These are phyloP conservation scores for Halcyon chelicuti DNA, from an alignment of 2,797 vertebrate genomes.

Conservation along the genomic window DNA sequence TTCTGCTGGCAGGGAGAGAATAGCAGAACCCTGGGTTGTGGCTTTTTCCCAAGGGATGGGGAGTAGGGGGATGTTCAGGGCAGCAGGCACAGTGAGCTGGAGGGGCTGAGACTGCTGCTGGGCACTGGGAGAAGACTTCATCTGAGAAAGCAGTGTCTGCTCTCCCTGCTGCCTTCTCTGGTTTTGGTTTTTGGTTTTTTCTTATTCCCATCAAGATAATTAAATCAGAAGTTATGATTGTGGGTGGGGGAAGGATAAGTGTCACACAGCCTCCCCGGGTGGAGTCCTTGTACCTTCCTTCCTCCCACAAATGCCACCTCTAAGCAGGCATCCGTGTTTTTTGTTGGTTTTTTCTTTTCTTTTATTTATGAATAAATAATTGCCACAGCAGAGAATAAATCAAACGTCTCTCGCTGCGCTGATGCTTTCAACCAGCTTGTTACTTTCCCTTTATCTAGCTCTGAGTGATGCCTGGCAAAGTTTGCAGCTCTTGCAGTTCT, in stretches of 20 bases:
- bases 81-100: background rate
- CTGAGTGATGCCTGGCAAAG: background rate
- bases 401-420: background rate
- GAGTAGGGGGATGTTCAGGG: background rate
- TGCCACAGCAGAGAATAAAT: background rate
- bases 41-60: background rate
- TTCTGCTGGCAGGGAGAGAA: background rate
- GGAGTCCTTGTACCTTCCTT: conserved; percentile 23
- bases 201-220: background rate
- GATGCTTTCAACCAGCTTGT: background rate
- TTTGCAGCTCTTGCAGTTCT: background rate
- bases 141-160: background rate
- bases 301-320: conserved; percentile 24
- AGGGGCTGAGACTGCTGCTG: background rate
- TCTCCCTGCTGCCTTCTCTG: background rate
- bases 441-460: background rate
- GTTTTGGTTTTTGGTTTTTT: background rate
- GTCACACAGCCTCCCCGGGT: background rate
- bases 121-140: background rate
- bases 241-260: background rate
- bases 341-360: background rate
- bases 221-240: background rate
- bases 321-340: background rate
- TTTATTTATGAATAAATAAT: conserved; percentile 63
- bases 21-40: rapidly evolving